A percentile compares a stretch with the other conserved stretches of the same genome.
These are phyloP conservation scores for Drosophila subsilvestris DNA, from an alignment of 2,888 invertebrate species.

Conservation along the genomic window DNA sequence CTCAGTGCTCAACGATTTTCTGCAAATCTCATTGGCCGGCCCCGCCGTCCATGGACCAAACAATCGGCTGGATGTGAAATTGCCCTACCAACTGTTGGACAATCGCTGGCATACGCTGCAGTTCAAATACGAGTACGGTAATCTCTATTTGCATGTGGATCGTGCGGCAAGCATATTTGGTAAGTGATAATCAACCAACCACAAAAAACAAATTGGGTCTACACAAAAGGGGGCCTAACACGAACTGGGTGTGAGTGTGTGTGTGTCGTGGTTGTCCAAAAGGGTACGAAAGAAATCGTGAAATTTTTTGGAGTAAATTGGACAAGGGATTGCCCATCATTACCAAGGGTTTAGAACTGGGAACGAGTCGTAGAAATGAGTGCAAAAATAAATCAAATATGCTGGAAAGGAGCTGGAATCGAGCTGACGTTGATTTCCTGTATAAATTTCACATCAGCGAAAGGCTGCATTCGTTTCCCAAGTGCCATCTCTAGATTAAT, in stretches of 20 bases:
- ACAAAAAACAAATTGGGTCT: constrained; percentile 7
- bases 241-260: constrained; percentile 10
- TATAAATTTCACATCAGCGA: neutral
- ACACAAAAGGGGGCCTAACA: neutral
- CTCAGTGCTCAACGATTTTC: constrained; percentile 86
- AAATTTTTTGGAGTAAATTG: constrained; percentile 9
- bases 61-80: constrained; percentile 87
- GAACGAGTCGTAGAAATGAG: no score
- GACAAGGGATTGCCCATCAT: constrained; percentile 18
- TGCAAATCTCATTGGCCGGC: constrained; percentile 86
- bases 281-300: constrained; percentile 26
- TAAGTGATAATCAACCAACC: constrained; percentile 56
- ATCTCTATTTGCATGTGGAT: constrained; percentile 83
- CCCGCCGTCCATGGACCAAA: constrained; percentile 85
- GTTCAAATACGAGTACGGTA: constrained; percentile 84
- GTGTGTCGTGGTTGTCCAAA: constrained; percentile 12
- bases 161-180: constrained; percentile 83
- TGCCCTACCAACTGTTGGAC: constrained; percentile 89
- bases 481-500: neutral
- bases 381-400: no score
- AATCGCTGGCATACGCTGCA: constrained; percentile 90
- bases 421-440: no score
- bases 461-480: neutral
- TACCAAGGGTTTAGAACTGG: neutral
- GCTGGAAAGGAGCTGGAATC: neutral